Evolutionary conservation across 2,888 invertebrate genomes (phyloP).

Genomic region (Sesia bembeciformis): DNA sequence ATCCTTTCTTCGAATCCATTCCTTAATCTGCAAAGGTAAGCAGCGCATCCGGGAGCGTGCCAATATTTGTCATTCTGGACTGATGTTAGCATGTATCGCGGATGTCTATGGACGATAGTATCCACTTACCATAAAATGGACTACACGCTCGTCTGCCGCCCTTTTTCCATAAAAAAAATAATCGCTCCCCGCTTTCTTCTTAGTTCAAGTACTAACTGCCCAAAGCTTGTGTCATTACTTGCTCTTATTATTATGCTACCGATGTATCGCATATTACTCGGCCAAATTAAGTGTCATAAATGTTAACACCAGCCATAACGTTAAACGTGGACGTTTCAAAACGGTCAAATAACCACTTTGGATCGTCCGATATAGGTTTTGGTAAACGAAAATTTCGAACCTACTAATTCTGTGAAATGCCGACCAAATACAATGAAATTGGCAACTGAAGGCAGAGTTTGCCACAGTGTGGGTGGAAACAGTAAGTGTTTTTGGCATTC

Average conservation of each 20-base stretch:
- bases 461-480: too few relatives aligned
- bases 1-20: too few relatives aligned
- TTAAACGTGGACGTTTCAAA: conserved; percentile 44
- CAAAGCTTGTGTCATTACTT: conserved; percentile 45
- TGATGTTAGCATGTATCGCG: too few relatives aligned
- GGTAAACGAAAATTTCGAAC: conserved; percentile 8
- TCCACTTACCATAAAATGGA: too few relatives aligned
- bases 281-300: conserved; percentile 68
- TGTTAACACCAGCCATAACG: conserved; percentile 51
- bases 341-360: conserved; percentile 29
- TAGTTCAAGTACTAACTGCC: conserved; percentile 22
- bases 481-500: too few relatives aligned
- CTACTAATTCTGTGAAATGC: not conserved
- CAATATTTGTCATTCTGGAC: too few relatives aligned
- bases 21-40: too few relatives aligned
- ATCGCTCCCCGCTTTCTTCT: conserved; percentile 10
- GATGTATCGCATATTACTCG: conserved; percentile 39
- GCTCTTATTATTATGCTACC: conserved; percentile 55
- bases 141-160: too few relatives aligned
- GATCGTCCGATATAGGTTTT: conserved; percentile 15
- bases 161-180: too few relatives aligned
- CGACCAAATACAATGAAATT: not conserved
- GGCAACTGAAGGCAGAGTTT: too few relatives aligned
- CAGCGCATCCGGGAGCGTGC: too few relatives aligned
- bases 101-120: too few relatives aligned